phyloP scores from a whole-genome alignment of 37 sponge, comb jelly and placozoan species.

The Beroe forskalii region DNA sequence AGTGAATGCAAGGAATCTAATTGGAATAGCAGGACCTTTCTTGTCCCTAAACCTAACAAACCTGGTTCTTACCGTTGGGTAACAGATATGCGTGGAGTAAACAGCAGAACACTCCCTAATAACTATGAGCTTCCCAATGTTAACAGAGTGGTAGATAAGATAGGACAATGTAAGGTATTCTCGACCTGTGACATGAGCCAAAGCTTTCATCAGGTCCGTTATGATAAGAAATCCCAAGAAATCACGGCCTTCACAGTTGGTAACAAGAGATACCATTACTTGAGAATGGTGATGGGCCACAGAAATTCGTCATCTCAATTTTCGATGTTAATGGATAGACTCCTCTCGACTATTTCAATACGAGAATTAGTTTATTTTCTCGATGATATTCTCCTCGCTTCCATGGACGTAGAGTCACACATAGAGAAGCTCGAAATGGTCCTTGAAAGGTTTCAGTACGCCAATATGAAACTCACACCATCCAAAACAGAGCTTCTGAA shows the following conservation, averaged over 20 bases:
- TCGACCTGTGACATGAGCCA: neutral
- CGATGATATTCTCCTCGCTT: neutral
- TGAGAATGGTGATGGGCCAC: neutral
- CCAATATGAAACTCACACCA: neutral
- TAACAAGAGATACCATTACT: neutral
- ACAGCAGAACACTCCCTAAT: neutral
- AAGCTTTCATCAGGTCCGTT: neutral
- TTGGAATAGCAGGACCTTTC: neutral
- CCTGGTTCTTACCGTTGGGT: neutral
- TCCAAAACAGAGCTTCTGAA: no score
- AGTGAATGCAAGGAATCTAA: neutral
- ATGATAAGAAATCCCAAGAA: neutral
- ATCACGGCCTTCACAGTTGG: neutral
- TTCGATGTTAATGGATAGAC: neutral
- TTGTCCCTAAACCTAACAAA: neutral
- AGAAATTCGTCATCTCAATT: neutral
- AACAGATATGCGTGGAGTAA: neutral
- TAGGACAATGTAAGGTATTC: neutral
- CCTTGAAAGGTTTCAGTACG: neutral
- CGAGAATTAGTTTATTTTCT: neutral
- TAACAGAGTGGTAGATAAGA: neutral
- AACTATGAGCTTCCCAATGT: neutral
- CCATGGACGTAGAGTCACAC: neutral
- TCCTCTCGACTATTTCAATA: neutral
- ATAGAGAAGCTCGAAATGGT: neutral